Conservation (phyloP, 2,888 invertebrate species). For the Julus scanicus region DNA sequence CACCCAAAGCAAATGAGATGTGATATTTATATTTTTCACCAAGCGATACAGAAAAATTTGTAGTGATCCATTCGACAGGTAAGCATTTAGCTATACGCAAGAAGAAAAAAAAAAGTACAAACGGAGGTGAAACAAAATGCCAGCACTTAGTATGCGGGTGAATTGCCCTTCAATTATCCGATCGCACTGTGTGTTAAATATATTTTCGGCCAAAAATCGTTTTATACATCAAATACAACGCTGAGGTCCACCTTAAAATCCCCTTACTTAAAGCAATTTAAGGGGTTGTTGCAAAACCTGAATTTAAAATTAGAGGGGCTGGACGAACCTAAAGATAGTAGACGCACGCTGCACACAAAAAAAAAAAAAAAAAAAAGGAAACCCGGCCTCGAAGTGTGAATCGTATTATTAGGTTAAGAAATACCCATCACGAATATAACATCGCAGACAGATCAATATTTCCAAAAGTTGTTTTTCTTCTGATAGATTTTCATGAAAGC, state of each 20-base stretch:
- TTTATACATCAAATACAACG: neutral
- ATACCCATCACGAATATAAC: too few species aligned
- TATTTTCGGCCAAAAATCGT: neutral
- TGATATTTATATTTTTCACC: neutral
- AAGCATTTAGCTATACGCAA: neutral
- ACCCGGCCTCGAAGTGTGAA: neutral
- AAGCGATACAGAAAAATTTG: neutral
- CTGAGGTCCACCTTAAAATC: slow-evolving; percentile 31
- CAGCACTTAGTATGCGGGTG: neutral
- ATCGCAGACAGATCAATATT: too few species aligned
- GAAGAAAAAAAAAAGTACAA: neutral
- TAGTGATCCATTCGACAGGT: neutral
- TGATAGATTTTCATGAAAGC: too few species aligned
- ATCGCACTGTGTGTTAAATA: too few species aligned
- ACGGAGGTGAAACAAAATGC: neutral
- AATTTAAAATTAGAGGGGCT: neutral
- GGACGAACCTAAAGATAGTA: neutral
- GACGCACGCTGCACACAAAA: neutral
- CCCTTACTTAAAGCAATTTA: neutral
- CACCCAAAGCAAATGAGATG: too few species aligned
- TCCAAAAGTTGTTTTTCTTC: too few species aligned
- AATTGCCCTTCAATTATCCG: neutral
- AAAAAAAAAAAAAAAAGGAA: neutral
- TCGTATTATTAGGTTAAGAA: neutral
- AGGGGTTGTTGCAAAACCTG: neutral